A percentile compares a stretch with the other conserved stretches of the same genome.
phyloP scores from a whole-genome alignment of 2,113 vertebrate species.

The Leucosticte australis region DNA sequence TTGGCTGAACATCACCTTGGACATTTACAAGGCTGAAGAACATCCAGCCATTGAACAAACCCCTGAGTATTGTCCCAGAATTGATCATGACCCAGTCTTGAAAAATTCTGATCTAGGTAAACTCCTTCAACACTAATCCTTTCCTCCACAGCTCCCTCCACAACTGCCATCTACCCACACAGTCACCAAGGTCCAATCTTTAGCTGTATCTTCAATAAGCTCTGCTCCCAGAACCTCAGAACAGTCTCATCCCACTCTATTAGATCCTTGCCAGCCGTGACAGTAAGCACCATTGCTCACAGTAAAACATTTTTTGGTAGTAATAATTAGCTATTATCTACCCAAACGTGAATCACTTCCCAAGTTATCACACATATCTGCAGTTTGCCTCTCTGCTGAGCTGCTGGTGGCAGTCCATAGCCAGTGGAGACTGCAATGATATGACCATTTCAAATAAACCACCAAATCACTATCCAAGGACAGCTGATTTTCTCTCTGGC shows the following conservation, averaged over 20 bases:
- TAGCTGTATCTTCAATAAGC: not conserved
- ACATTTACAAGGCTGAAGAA: not conserved
- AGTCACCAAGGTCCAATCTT: not conserved
- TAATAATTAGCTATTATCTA: not conserved
- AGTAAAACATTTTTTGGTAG: not conserved
- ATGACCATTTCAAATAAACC: not conserved
- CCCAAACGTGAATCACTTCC: not conserved
- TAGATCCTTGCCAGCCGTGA: not conserved
- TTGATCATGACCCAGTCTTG: accelerated
- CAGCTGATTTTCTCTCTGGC: not conserved
- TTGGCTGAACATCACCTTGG: not conserved
- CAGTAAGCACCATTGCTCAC: not conserved
- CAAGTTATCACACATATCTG: not conserved
- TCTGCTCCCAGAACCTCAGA: not conserved
- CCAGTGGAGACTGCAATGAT: not conserved
- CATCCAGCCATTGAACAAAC: not conserved
- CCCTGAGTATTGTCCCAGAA: not conserved
- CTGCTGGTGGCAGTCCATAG: not conserved
- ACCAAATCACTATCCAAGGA: not conserved
- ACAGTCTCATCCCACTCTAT: not conserved
- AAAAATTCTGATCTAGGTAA: not conserved
- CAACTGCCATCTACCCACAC: not conserved
- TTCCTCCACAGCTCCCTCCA: not conserved
- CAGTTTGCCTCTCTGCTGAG: not conserved
- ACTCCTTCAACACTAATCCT: not conserved